Base-by-base conservation (phyloP, 2,888 invertebrate species). In the Steinernema hermaphroditum region DNA sequence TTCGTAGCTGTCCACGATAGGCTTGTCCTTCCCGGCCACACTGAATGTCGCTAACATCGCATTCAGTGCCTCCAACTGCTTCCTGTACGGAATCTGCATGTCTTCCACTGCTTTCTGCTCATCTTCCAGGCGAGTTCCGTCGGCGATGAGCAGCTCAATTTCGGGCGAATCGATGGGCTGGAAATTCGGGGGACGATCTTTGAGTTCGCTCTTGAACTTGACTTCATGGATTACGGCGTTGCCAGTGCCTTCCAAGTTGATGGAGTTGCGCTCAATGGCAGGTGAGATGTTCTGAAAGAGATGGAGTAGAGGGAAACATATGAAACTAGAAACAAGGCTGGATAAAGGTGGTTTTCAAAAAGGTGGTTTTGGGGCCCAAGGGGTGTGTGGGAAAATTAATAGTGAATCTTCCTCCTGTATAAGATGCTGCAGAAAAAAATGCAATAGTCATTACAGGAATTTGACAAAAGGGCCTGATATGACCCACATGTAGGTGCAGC, bases 221-320 rank as follows among this genome's bases (percentile, higher is more conserved):
- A 84, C 82, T 68, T 82, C 82, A 57, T 80, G 78, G 46, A 81
- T 83, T 12, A 62, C 6, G 4, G 50, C 8, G 74, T 73, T 2
- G 80, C 82, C 77, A 32, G 62, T 75, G 50, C 83, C 79, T 29
- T 82, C 80, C 16, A 84, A 81, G 1, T 83, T 74, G n/a, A 84
- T 76, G 0, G 83, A 82, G 24, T 80, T 79, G n/a, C 72, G 54
- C 8, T 77, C 72, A 32, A 81, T 54, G 1, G 50, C 70, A 0
- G 49, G 22, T 27, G 78, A 69, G 16, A 83, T 57, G 54, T 83
- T 83, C 81, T 83, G 62, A 71, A 71, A 37, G 12, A 37, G 4
- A 37, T 37, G 37, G 37, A 37, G 37, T n/a, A n/a, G n/a, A n/a
- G n/a, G n/a, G n/a, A n/a, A n/a, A n/a, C n/a, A n/a, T n/a, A n/a